Evolutionary conservation across 2,797 vertebrate genomes (phyloP), one percentile per base, ranked within the genome.

Genomic region (Philypnodon macrostomus): DNA sequence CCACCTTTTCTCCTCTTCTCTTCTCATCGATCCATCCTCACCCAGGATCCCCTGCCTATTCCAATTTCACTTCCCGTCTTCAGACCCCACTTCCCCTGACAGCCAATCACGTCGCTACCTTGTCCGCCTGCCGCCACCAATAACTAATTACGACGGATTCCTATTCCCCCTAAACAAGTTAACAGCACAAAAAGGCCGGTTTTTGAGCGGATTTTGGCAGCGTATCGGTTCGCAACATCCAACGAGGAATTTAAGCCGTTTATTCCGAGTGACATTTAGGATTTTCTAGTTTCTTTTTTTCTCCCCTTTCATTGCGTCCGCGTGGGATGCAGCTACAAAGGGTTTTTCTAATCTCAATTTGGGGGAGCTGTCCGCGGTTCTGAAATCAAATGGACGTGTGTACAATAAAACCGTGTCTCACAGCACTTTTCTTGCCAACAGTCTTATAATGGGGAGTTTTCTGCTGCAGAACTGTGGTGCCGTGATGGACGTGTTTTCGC

Each of bases 301-400:
- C 12, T 13, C 7, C 4, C 4, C 10, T n/a, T n/a, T n/a, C 27
- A 10, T 29, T 29, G 37, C 2, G 37, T 8, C 19, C 19, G 6
- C 5, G 37, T 14, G 19, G 37, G 37, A 39, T 5, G 19, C 2
- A n/a, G 10, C 21, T n/a, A 38, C 36, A 21, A 38, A 19, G 36
- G 18, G 17, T 19, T 18, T 38, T 6, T n/a, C n/a, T 38, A 38
- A 38, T 38, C 16, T 18, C 17, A 21, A 7, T 15, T 4, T 15
- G 38, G 9, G 27, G 23, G 39, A 41, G 39, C 39, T 41, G 23
- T 41, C 21, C 39, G 14, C 7, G 39, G 39, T 27, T 18, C 23
- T 41, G 13, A 41, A 41, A 40, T 41, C 39, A 41, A 41, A 41
- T 9, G 2, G 7, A 11, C n/a, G 1, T 9, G 7, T 5, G 12